These are phyloP conservation scores for Hydra vulgaris DNA, from an alignment of 30 jellyfish, hydroid and myxozoan species.

Conservation along the genomic window DNA sequence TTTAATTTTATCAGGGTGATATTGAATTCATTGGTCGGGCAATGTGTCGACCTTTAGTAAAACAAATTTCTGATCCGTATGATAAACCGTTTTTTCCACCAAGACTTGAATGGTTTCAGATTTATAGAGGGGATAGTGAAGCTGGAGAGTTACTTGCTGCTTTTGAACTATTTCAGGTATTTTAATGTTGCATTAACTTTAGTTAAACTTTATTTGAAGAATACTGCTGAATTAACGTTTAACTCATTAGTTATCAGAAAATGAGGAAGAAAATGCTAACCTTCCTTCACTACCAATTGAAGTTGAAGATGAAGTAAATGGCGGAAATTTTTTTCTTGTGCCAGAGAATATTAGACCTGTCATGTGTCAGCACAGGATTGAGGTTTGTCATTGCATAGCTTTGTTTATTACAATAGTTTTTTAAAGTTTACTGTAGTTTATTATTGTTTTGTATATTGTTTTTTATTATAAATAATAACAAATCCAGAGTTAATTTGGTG, in stretches of 20 bases:
- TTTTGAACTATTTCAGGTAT: conserved; percentile 44
- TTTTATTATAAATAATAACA: neutral
- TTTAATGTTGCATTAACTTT: neutral
- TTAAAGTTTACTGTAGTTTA: no score
- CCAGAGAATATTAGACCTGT: conserved; percentile 43
- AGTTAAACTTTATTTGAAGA: neutral
- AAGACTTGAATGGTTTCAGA: conserved; percentile 54
- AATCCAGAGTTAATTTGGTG: neutral
- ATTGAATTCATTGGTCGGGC: conserved; percentile 55
- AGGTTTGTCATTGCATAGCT: conserved; percentile 7
- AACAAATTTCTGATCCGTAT: conserved; percentile 42
- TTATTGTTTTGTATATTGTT: no score
- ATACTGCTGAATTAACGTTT: neutral
- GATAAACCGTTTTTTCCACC: conserved; percentile 44
- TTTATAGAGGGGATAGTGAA: conserved; percentile 31
- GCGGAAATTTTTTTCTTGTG: conserved; percentile 21
- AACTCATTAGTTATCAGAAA: neutral
- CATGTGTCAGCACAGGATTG: conserved; percentile 34
- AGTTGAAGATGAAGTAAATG: conserved; percentile 27
- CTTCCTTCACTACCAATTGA: conserved; percentile 34
- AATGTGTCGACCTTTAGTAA: conserved; percentile 45
- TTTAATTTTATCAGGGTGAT: conserved; percentile 45
- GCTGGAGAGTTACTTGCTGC: conserved; percentile 51
- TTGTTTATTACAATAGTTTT: neutral
- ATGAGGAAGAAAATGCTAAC: conserved; percentile 13